Conservation (phyloP, 2,113 vertebrate genomes). For the Mastomys coucha region DNA sequence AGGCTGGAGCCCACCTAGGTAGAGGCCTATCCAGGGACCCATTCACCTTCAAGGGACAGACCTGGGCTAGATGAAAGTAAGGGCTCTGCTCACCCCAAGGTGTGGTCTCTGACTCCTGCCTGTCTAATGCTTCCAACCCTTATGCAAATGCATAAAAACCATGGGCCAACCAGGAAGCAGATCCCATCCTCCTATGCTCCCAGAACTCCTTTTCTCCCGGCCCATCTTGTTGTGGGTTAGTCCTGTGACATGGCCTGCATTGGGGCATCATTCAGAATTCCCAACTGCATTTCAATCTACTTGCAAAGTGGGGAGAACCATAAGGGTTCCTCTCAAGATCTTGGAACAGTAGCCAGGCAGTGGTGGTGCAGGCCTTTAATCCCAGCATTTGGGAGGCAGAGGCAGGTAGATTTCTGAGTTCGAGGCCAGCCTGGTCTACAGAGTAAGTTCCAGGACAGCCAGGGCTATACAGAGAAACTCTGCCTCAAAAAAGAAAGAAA, state of each 20-base stretch:
- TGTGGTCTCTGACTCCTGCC: not conserved
- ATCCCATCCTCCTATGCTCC: fast-evolving
- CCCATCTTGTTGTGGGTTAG: not conserved
- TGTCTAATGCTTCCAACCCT: not conserved
- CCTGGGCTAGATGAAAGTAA: not conserved
- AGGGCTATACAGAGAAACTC: too few species aligned
- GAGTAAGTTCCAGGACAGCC: too few species aligned
- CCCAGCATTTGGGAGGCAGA: too few species aligned
- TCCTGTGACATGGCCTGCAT: not conserved
- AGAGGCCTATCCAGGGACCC: not conserved
- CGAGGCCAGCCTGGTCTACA: too few species aligned
- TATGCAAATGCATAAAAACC: not conserved
- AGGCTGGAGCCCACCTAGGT: constrained; percentile 39
- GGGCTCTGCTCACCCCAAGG: not conserved
- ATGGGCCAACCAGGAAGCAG: not conserved
- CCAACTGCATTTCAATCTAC: not conserved
- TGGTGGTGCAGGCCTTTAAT: too few species aligned
- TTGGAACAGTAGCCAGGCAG: too few species aligned
- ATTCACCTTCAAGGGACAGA: not conserved
- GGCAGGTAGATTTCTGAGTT: too few species aligned
- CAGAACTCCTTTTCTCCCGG: not conserved
- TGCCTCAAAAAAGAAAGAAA: too few species aligned
- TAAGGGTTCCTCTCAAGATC: not conserved
- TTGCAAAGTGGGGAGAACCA: not conserved
- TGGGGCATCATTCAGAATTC: not conserved